phyloP scores from a whole-genome alignment of 2,888 invertebrate genomes.

The Parnassius mnemosyne region DNA sequence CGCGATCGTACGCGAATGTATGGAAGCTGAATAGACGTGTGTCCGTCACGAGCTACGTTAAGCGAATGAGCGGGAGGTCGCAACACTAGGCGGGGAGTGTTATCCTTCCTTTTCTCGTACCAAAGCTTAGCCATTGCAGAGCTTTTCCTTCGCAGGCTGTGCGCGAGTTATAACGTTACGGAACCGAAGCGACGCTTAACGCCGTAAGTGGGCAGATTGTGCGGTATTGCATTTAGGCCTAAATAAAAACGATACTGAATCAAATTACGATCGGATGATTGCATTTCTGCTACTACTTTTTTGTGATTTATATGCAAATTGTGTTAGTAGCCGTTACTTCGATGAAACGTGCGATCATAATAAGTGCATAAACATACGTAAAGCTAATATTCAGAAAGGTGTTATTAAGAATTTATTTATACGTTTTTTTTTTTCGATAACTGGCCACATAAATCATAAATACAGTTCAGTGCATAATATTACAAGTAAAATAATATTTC shows the following conservation, averaged over 20 bases:
- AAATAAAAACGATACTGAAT: conserved; percentile 64
- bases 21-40: conserved; percentile 46
- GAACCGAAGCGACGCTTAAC: conserved; percentile 55
- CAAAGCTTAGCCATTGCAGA: conserved; percentile 61
- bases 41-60: conserved; percentile 50
- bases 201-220: conserved; percentile 78
- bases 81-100: conserved; percentile 63
- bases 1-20: conserved; percentile 59
- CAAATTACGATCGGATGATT: conserved; percentile 42
- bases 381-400: neutral
- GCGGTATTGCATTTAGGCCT: conserved; percentile 75
- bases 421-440: neutral
- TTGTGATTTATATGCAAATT: conserved; percentile 24
- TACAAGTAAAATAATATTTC: too few relatives aligned
- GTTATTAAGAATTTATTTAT: neutral
- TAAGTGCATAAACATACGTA: neutral
- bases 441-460: neutral
- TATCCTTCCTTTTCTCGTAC: conserved; percentile 66
- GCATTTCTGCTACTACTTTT: conserved; percentile 33
- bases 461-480: too few relatives aligned
- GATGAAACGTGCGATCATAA: neutral
- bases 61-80: conserved; percentile 62
- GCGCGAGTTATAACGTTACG: conserved; percentile 50
- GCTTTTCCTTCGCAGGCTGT: conserved; percentile 61
- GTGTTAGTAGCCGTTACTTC: conserved; percentile 10